phyloP scores from a whole-genome alignment of 2,797 vertebrate genomes.

The Hafferia zeledoni region DNA sequence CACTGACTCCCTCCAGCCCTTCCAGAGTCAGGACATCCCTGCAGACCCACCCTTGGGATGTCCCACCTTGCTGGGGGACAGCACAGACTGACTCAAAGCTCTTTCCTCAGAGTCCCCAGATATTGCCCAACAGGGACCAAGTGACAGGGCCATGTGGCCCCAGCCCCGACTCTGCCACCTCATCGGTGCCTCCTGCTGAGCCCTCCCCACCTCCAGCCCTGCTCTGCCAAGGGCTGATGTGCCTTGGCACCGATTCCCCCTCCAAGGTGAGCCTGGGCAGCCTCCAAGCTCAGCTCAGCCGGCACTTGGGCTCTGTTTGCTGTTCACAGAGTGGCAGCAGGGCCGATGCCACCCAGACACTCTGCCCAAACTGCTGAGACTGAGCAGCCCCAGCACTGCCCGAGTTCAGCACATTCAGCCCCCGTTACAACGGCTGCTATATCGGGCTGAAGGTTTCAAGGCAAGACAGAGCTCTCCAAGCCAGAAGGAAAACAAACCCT shows the following conservation, averaged over 20 bases:
- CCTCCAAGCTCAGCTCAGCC: background rate
- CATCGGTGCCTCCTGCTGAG: background rate
- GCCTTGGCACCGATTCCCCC: background rate
- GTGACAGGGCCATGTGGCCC: background rate
- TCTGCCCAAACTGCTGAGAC: too few species aligned
- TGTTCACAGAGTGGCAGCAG: background rate
- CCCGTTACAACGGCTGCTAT: background rate
- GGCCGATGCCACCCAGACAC: background rate
- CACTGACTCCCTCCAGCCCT: background rate
- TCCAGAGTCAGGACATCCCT: background rate
- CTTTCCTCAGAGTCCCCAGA: background rate
- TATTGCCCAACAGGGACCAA: background rate
- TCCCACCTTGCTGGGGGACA: background rate
- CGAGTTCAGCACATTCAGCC: background rate
- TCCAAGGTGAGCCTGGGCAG: background rate
- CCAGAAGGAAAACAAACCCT: background rate
- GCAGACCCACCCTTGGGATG: background rate
- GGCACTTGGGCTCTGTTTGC: background rate
- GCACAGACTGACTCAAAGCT: background rate
- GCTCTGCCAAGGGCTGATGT: background rate
- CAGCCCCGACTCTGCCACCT: background rate
- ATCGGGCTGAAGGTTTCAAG: background rate
- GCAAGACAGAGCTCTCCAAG: background rate
- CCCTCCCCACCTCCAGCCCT: background rate
- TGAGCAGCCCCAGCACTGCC: background rate